Base-by-base conservation (phyloP, 2,888 invertebrate genomes). In the Philopedon plagiatum region DNA sequence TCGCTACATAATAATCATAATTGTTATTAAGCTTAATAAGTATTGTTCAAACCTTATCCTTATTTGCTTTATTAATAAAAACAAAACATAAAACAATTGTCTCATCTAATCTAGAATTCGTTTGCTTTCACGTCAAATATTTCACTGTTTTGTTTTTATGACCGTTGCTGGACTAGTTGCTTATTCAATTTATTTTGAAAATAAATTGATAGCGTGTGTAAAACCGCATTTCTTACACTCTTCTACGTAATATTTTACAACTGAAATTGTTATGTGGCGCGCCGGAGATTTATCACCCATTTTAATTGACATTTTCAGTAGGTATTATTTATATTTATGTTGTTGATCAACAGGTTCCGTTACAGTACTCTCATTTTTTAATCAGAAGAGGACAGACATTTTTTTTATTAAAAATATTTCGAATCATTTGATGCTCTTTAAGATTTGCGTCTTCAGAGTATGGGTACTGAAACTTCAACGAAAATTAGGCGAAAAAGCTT, bases 231-330 rank as follows among this genome's bases (percentile, higher is more conserved):
- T 63, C 34, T 71, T 71, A 74, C 66, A 78, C 78, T 79, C 78
- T 76, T 78, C 78, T 76, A 78, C 78, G 76, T 76, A 77, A 77
- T 79, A 78, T 79, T 79, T 80, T 80, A 80, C 78, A 76, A 78
- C 76, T 75, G 76, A 79, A 77, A 75, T 77, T 76, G 77, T 74
- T 77, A 77, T 78, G 77, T 79, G 79, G 78, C 79, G 79, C 78
- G 78, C 78, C 69, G 65, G 73, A 79, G 79, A 80, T 79, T 80
- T 80, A 80, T 80, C 74, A 77, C 78, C 79, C 77, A 78, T 78
- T 79, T 80, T 80, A 80, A 80, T 80, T 80, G 80, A 80, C 80
- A 77, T 80, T 80, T 80, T 77, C 79, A 80, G 78, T 80, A 78
- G 79, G 79, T 78, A 80, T 80, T 80, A 80, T 79, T 80, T 77